Percentiles rank a stretch among this genome's conserved stretches.
Evolutionary conservation across 2,888 invertebrate species (phyloP).

Genomic region (Plebejus anna): DNA sequence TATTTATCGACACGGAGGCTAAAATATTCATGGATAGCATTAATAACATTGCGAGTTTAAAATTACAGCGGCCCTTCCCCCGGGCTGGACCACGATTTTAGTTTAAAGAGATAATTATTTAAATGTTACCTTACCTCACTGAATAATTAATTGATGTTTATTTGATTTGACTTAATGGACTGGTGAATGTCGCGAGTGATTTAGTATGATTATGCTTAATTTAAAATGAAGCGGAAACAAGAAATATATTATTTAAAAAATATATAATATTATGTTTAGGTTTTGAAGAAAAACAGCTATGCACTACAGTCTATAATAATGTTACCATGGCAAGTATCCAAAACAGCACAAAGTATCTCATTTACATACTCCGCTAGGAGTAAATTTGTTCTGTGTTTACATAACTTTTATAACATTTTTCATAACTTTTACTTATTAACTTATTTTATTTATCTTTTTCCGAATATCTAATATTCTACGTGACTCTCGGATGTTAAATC

Average conservation of each 20-base stretch:
- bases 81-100: conserved; percentile 34
- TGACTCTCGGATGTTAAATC: conserved; percentile 59
- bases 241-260: neutral
- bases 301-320: neutral
- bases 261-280: neutral
- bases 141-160: conserved; percentile 2
- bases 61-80: conserved; percentile 47
- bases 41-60: conserved; percentile 52
- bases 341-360: neutral
- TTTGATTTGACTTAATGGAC: conserved; percentile 16
- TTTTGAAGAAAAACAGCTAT: neutral
- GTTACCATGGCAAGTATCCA: neutral
- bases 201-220: neutral
- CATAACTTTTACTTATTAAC: conserved; percentile 15
- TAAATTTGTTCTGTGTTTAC: neutral
- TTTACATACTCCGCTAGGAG: too few relatives aligned
- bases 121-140: conserved; percentile 6
- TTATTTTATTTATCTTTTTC: conserved; percentile 36
- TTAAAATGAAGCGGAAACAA: neutral
- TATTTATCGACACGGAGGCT: conserved; percentile 16
- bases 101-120: conserved; percentile 18
- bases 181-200: neutral
- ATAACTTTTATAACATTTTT: conserved; percentile 6
- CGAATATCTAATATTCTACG: conserved; percentile 68
- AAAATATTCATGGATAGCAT: conserved; percentile 24